Evolutionary conservation across 2,797 vertebrate species (phyloP).

Genomic region (Psittacula echo): DNA sequence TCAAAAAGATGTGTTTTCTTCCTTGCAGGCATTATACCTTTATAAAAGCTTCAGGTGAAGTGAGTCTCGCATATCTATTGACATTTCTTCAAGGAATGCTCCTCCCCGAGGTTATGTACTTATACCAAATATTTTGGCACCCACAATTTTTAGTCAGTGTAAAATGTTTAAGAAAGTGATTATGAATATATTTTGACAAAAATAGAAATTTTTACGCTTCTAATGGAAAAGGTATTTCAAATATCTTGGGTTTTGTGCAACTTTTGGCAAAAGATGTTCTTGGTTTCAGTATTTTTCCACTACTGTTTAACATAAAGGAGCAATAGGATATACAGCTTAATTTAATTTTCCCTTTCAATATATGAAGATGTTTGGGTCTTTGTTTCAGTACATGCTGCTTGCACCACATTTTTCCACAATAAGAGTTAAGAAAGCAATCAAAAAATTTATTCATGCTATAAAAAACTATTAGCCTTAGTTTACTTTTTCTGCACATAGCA

Average conservation of each 20-base stretch:
- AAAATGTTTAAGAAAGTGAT: neutral
- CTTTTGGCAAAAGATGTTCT: neutral
- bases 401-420: neutral
- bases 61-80: conserved; percentile 26
- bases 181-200: neutral
- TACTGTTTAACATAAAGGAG: neutral
- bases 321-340: neutral
- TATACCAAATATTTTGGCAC: neutral
- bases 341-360: neutral
- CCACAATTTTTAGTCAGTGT: neutral
- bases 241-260: neutral
- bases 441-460: neutral
- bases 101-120: neutral
- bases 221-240: neutral
- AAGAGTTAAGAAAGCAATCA: neutral
- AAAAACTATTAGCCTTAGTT: neutral
- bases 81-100: conserved; percentile 6
- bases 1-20: conserved; percentile 6
- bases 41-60: neutral
- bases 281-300: neutral
- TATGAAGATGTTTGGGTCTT: neutral
- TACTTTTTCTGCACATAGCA: neutral
- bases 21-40: neutral
- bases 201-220: neutral
- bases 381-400: neutral